Evolutionary conservation across 2,113 vertebrate genomes (phyloP), one percentile per base, ranked within the genome.

Genomic region (Blennius ocellaris): DNA sequence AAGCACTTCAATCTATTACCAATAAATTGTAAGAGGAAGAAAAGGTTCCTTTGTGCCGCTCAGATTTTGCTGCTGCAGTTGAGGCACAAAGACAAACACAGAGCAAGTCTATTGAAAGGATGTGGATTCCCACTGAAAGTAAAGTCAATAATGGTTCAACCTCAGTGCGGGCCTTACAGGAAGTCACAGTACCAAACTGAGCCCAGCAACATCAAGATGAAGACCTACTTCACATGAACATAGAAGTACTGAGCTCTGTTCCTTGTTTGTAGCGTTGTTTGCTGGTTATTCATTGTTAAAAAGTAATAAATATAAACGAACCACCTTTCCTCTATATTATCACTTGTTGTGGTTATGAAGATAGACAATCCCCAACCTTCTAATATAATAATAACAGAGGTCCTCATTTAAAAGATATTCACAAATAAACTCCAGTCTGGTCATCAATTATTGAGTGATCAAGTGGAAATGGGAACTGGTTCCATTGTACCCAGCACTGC

Each of bases 21-120:
- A 87, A 74, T 70, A 73, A 85, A 82, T 80, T 57, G 53, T 55
- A 83, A 54, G 68, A 56, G 69, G 41, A 54, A 50, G 71, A 92
- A 91, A 84, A 60, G 82, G 64, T 50, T 69, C 51, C 87, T 90
- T 93, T 93, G 91, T 92, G 51, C 80, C 47, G 8, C 37, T 38
- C 12, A 8, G 81, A 77, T 87, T 69, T 78, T 11, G 15, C 63
- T 6, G 21, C 65, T 57, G 58, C 70, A 39, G 8, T 17, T 48
- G 38, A 69, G 49, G 59, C 48, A 86, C 85, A 85, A 80, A 75
- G 76, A 65, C 67, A 57, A 71, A 78, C 69, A 81, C 82, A 85
- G 30, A 84, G 70, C 8, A 17, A 47, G 36, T 78, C 55, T 56
- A 39, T 36, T 56, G 12, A 82, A 60, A 75, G 48, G 67, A 54